These are phyloP conservation scores for Eupithecia centaureata DNA, from an alignment of 2,888 invertebrate species.

Conservation along the genomic window DNA sequence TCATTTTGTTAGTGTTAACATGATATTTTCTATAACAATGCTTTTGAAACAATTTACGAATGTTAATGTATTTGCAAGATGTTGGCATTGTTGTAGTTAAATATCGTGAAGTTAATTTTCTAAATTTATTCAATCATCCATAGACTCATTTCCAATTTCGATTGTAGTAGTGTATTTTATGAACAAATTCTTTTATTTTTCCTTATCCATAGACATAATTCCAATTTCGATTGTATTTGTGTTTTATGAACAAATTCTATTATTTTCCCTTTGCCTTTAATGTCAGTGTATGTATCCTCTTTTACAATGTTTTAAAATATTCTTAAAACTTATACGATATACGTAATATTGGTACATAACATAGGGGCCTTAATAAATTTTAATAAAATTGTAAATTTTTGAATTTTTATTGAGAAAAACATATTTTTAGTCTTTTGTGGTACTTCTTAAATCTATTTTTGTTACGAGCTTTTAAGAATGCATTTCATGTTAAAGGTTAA, in stretches of 20 bases:
- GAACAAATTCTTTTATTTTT: conserved; percentile 22
- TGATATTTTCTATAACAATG: conserved; percentile 28
- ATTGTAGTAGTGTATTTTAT: conserved; percentile 25
- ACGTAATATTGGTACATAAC: conserved; percentile 78
- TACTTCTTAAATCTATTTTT: conserved; percentile 78
- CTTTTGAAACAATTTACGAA: not conserved
- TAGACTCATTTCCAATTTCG: conserved; percentile 19
- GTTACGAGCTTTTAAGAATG: conserved; percentile 75
- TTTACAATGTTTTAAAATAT: conserved; percentile 45
- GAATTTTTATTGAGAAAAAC: conserved; percentile 55
- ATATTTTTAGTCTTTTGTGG: conserved; percentile 70
- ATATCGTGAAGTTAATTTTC: conserved; percentile 6
- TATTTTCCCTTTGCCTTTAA: conserved; percentile 19
- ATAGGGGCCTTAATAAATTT: conserved; percentile 72
- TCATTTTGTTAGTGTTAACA: conserved; percentile 62
- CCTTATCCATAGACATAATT: conserved; percentile 15
- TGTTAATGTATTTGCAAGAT: not conserved
- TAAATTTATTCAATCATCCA: conserved; percentile 14
- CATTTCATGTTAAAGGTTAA: conserved; percentile 64
- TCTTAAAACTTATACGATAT: conserved; percentile 69
- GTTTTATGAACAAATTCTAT: conserved; percentile 26
- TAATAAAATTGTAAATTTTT: conserved; percentile 60
- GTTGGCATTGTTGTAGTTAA: conserved; percentile 2
- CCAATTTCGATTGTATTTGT: conserved; percentile 21
- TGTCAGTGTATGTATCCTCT: conserved; percentile 20